Percentiles rank a stretch among this genome's conserved stretches.
Evolutionary conservation across 2,888 invertebrate genomes (phyloP).

Genomic region (Opisthograptis luteolata): DNA sequence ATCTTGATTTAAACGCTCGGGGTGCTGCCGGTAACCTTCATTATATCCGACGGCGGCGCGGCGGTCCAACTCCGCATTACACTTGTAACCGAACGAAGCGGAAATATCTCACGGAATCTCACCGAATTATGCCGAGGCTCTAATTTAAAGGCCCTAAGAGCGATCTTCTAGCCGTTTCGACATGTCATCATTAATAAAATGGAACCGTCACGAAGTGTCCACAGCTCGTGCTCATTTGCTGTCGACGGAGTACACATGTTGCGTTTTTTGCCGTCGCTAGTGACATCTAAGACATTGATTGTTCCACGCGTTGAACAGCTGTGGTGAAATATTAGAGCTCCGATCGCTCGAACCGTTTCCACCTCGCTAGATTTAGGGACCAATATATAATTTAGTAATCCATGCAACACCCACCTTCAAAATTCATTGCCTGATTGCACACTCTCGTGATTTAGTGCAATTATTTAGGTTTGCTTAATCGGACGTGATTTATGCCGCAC

Average conservation of each 20-base stretch:
- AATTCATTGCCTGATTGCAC: conserved; percentile 70
- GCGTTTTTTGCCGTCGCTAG: conserved; percentile 59
- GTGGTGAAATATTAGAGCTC: conserved; percentile 66
- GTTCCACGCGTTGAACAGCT: conserved; percentile 65
- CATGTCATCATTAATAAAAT: conserved; percentile 50
- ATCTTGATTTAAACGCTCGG: conserved; percentile 60
- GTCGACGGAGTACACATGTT: conserved; percentile 62
- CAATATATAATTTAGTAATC: conserved; percentile 70
- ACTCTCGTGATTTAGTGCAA: conserved; percentile 71
- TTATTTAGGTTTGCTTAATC: conserved; percentile 68
- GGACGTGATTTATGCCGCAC: conserved; percentile 66
- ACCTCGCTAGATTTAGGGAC: conserved; percentile 57
- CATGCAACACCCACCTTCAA: conserved; percentile 70
- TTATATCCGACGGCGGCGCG: conserved; percentile 41
- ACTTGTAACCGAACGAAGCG: conserved; percentile 34
- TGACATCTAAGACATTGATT: conserved; percentile 70
- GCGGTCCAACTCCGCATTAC: conserved; percentile 27
- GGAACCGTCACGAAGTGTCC: conserved; percentile 53
- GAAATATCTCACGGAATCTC: conserved; percentile 29
- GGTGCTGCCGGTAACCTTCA: conserved; percentile 54
- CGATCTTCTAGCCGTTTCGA: conserved; percentile 39
- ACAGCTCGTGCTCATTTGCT: conserved; percentile 65
- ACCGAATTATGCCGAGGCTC: conserved; percentile 25
- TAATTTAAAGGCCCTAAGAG: conserved; percentile 26
- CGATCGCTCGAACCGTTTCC: conserved; percentile 51